A percentile compares a stretch with the other conserved stretches of the same genome.
Evolutionary conservation across 2,797 vertebrate genomes (phyloP).

Genomic region (Eulemur rubriventer): DNA sequence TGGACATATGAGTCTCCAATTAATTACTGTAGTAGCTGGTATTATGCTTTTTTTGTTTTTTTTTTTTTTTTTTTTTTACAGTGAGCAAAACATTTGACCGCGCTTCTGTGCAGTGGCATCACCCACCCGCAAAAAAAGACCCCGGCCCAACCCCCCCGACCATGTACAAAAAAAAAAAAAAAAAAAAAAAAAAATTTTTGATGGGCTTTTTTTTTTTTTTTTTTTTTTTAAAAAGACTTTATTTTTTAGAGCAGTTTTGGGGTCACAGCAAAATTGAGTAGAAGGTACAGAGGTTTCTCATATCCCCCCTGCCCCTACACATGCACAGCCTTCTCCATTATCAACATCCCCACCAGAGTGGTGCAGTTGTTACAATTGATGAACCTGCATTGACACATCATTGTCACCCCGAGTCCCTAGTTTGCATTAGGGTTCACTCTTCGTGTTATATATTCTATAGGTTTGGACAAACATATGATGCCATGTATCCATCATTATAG

Average conservation of each 20-base stretch:
- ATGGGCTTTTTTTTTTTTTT: background rate
- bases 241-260: background rate
- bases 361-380: background rate
- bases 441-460: background rate
- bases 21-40: too few species aligned
- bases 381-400: background rate
- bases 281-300: background rate
- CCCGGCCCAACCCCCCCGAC: too few species aligned
- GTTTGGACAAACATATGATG: background rate
- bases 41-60: too few species aligned
- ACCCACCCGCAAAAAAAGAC: too few species aligned
- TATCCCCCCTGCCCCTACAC: background rate
- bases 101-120: too few species aligned
- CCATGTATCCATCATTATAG: background rate
- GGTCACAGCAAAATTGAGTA: background rate
- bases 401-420: background rate
- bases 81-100: too few species aligned
- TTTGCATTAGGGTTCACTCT: background rate
- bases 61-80: too few species aligned
- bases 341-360: background rate
- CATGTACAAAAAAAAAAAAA: too few species aligned
- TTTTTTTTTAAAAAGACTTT: background rate
- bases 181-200: too few species aligned
- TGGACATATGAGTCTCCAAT: too few species aligned
- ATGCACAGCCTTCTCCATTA: background rate